Percentiles rank a stretch among this genome's conserved stretches.
Evolutionary conservation across 1,140 invertebrate genomes (phyloP).

Genomic region (Asobara japonica): DNA sequence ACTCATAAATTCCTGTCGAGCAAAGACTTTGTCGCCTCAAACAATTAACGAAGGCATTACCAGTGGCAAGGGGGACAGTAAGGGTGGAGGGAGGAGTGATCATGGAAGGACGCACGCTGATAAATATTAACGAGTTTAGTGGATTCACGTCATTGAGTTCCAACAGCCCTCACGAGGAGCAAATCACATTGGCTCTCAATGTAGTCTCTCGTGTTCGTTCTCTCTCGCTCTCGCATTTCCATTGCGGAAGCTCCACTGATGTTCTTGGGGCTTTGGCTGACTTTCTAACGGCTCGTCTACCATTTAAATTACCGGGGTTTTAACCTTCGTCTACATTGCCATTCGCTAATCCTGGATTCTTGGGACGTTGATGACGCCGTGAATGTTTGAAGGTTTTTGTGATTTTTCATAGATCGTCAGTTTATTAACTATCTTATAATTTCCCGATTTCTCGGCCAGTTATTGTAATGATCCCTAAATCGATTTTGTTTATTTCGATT

Average conservation of each 20-base stretch:
- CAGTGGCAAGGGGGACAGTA: constrained; percentile 30
- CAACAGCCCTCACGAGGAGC: constrained; percentile 3
- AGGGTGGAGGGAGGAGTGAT: constrained; percentile 27
- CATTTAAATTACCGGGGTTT: constrained; percentile 30
- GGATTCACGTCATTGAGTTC: constrained; percentile 31
- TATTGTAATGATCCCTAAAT: no score
- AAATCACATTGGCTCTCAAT: constrained; percentile 29
- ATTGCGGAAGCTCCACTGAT: not conserved
- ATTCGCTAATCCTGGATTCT: not conserved
- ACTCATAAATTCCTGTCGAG: not conserved
- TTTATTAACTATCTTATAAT: no score
- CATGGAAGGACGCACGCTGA: constrained; percentile 23
- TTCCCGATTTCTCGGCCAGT: no score
- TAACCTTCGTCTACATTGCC: constrained; percentile 2
- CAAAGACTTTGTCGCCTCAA: constrained; percentile 13
- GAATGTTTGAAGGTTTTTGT: no score
- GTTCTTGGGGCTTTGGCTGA: not conserved
- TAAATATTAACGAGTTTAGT: constrained; percentile 35
- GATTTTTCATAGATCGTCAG: no score
- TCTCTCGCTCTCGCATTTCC: constrained; percentile 1
- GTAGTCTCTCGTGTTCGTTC: no score
- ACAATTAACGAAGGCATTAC: constrained; percentile 33
- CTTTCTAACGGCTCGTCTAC: constrained; percentile 7
- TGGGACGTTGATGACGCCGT: no score
- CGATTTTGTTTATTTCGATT: no score